phyloP scores from a whole-genome alignment of 2,797 vertebrate genomes.

The Crypturellus tataupa region DNA sequence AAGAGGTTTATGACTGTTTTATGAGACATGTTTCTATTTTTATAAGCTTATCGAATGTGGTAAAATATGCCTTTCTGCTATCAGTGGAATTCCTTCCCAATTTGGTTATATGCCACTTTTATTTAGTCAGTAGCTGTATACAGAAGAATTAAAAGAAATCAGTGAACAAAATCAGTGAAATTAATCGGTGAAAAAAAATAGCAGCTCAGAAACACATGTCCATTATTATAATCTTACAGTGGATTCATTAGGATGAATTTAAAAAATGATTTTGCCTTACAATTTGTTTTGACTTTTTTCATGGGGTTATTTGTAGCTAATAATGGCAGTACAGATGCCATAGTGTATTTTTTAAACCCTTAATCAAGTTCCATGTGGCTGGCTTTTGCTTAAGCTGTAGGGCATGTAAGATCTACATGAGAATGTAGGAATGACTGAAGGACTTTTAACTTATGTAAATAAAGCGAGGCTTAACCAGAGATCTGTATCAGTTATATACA shows the following conservation, averaged over 20 bases:
- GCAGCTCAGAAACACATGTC: neutral
- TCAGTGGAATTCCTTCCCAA: neutral
- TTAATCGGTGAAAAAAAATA: neutral
- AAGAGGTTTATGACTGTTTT: conserved; percentile 12
- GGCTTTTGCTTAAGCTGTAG: neutral
- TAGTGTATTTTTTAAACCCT: neutral
- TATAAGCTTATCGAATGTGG: neutral
- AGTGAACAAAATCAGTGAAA: neutral
- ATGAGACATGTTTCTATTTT: neutral
- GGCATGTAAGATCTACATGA: neutral
- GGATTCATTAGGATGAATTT: conserved; percentile 12
- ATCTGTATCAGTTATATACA: neutral
- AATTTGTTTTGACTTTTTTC: conserved; percentile 31
- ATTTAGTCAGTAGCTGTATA: conserved; percentile 12
- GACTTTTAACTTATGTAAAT: neutral
- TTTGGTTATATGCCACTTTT: neutral
- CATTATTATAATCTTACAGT: neutral
- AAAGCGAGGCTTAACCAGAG: neutral
- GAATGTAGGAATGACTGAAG: neutral
- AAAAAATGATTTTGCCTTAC: conserved; percentile 14
- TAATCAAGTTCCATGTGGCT: conserved; percentile 19
- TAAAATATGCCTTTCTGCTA: conserved; percentile 7
- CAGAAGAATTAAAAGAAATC: neutral
- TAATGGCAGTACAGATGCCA: conserved; percentile 12
- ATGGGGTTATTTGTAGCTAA: conserved; percentile 37